These are phyloP conservation scores for Thymallus thymallus DNA, from an alignment of 2,113 vertebrate species.

Conservation along the genomic window DNA sequence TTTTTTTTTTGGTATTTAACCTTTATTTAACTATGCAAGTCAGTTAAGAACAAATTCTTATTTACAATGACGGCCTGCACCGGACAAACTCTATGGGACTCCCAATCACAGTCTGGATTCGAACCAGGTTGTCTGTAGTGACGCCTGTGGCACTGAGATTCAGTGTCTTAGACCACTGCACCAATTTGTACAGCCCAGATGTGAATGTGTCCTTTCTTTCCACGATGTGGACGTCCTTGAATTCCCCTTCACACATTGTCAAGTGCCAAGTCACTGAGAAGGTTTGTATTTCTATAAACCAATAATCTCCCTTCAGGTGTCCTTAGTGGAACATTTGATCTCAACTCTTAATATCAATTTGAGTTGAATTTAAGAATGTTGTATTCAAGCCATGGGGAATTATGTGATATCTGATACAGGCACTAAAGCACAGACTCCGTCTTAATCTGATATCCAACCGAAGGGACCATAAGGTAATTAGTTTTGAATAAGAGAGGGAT, in stretches of 20 bases:
- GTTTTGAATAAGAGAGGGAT: neutral
- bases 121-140: no score
- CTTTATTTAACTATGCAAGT: no score
- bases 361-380: conserved; percentile 1
- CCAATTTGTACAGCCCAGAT: conserved; percentile 13
- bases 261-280: neutral
- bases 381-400: neutral
- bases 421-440: neutral
- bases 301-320: neutral
- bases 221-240: neutral
- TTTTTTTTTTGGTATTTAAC: no score
- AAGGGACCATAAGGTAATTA: conserved; percentile 7
- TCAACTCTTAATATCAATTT: neutral
- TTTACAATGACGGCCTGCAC: no score
- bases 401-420: neutral
- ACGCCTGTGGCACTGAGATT: no score
- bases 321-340: neutral
- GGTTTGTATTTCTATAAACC: neutral
- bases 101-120: no score
- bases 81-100: no score
- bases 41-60: no score
- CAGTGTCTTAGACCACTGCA: no score
- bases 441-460: conserved; percentile 18
- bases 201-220: conserved; percentile 46
- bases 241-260: neutral